Base-by-base conservation (phyloP, 2,113 vertebrate species). In the Anguilla rostrata region DNA sequence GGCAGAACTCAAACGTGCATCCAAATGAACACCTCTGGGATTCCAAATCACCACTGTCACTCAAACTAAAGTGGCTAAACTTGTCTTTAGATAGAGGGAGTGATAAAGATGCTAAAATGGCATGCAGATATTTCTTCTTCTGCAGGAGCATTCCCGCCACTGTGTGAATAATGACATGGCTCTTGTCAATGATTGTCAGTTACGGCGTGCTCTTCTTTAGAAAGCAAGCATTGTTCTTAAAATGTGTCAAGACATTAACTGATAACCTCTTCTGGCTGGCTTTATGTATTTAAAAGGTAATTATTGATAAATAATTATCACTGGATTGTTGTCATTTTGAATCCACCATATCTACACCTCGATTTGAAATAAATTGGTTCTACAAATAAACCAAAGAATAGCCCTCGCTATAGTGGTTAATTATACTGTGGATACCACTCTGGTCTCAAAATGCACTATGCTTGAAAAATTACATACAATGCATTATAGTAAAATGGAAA, bases 241-340 rank as follows among this genome's bases (percentile, higher is more conserved):
- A 34, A 75, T 29, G n/a, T 75, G 71, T 75, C 71, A 75, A 75
- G 71, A 75, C 71, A 75, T 75, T 75, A 75, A n/a, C 71, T 75
- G 71, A 75, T 75, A 75, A 75, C 71, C 71, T 34, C n/a, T 53
- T 34, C 9, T 75, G 11, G 34, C n/a, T 75, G 71, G n/a, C n/a
- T 75, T 75, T 75, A 22, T 34, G 60, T 26, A 66, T 66, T 66
- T 26, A 66, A 66, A 66, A 66, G 60, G 60, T 66, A 20, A 66
- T 66, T 66, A 66, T 66, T 66, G 20, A 66, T 66, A 22, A 22
- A 66, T 26, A 66, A 66, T 66, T 66, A 66, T 66, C 20, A 66
- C 60, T 14, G 15, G 12, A 66, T 66, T 66, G 60, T 66, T 66
- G 57, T 60, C 18, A 26, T 66, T 66, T 66, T 66, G 26, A 75